A percentile compares a stretch with the other conserved stretches of the same genome.
These are phyloP conservation scores for Oopsacas minuta DNA, from an alignment of 37 sponge, comb jelly and placozoan genomes.

Conservation along the genomic window DNA sequence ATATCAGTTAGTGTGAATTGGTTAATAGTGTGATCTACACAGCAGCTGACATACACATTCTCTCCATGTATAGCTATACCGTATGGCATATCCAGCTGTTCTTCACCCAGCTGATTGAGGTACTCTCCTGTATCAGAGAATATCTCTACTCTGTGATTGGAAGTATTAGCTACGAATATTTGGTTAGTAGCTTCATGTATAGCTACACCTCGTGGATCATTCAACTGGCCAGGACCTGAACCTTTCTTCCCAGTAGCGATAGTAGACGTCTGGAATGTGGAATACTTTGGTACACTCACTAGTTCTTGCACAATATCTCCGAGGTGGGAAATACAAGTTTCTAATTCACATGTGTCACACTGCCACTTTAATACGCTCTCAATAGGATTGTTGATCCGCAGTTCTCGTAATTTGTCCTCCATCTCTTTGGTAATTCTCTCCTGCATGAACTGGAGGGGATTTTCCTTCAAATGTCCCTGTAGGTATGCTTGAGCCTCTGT, in stretches of 20 bases:
- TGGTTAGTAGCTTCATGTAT: not conserved
- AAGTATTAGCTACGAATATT: not conserved
- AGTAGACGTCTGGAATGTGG: not conserved
- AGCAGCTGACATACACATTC: not conserved
- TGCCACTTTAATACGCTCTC: not conserved
- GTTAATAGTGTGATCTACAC: not conserved
- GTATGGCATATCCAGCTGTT: not conserved
- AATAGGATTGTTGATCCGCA: not conserved
- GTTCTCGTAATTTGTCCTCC: not conserved
- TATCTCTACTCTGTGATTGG: not conserved
- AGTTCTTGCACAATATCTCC: not conserved
- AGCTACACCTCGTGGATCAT: not conserved
- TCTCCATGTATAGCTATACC: not conserved
- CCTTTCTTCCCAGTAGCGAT: not conserved
- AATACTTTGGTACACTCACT: not conserved
- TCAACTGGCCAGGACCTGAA: not conserved
- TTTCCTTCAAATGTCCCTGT: not conserved
- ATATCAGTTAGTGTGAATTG: not conserved
- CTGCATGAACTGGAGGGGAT: not conserved
- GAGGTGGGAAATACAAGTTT: not conserved
- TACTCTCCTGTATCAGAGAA: slow-evolving; percentile 1
- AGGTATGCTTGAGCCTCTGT: not conserved
- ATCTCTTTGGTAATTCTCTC: not conserved
- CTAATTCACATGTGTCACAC: not conserved
- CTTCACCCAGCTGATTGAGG: not conserved